Base-by-base conservation (phyloP, 2,797 vertebrate genomes). In the Botia almorhae region DNA sequence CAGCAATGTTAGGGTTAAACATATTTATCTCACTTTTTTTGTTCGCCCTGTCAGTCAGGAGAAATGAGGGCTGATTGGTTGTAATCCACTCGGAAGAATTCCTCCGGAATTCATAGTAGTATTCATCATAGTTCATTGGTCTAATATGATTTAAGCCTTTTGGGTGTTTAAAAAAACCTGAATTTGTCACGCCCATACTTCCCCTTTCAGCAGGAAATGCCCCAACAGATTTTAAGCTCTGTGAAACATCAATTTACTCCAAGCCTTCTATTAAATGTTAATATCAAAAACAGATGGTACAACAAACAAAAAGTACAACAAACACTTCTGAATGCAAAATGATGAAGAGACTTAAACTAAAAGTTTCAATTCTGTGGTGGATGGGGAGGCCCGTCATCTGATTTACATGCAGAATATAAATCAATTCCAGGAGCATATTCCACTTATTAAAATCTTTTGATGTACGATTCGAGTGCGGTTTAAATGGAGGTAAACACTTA, bases 401-500 rank as follows among this genome's bases (percentile, higher is more conserved):
- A 71, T 82, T 76, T 81, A 76, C 73, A 81, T 78, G 33, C 77
- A 60, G 67, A 73, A 29, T 72, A 67, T 36, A 21, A 80, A 58
- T 78, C n/a, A 50, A 74, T 48, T 80, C 58, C 64, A 78, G 36
- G 23, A 71, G 65, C 60, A 16, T 43, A 55, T 78, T 76, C 68
- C 61, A 78, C 64, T 84, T 69, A 63, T 76, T 76, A 64, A 78
- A 71, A 76, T 53, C 77, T 84, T 26, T 75, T 81, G 83, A 83
- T 84, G 61, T 81, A 79, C 78, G 77, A 84, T 81, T 33, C 19
- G 3, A 81, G 74, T 33, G 3, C 19, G 53, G 60, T 81, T 58
- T 79, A 80, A 76, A 84, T 65, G 69, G 71, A 80, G 72, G 81
- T 84, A 84, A 84, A 86, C 67, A 82, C 77, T 86, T 81, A 86